phyloP scores from a whole-genome alignment of 2,888 invertebrate genomes.

The Byasa hedistus region DNA sequence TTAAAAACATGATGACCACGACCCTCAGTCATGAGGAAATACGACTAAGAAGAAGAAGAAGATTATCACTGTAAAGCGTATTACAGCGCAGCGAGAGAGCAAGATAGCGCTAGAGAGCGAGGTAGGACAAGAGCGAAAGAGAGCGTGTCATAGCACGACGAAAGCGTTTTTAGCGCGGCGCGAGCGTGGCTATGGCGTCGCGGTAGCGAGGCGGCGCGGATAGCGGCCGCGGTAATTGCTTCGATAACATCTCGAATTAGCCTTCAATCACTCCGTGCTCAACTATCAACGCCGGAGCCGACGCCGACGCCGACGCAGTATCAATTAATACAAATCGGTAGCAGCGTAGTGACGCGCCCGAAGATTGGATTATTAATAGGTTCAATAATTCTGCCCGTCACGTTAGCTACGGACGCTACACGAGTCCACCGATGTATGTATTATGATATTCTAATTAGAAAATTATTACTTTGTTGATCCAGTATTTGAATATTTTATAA shows the following conservation, averaged over 20 bases:
- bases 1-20: too few species aligned
- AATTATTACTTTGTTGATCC: neutral
- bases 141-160: neutral
- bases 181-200: too few species aligned
- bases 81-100: too few species aligned
- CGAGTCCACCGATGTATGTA: constrained; percentile 27
- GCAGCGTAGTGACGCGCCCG: constrained; percentile 58
- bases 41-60: too few species aligned
- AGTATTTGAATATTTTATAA: constrained; percentile 2
- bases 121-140: too few species aligned
- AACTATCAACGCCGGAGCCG: constrained; percentile 57
- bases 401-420: constrained; percentile 40
- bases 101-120: too few species aligned
- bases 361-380: constrained; percentile 71
- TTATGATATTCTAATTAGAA: neutral
- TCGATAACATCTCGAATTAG: constrained; percentile 75
- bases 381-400: constrained; percentile 63
- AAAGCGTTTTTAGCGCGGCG: neutral
- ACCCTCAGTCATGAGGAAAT: too few species aligned
- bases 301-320: constrained; percentile 37
- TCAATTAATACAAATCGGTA: constrained; percentile 78
- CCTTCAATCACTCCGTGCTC: constrained; percentile 69
- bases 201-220: constrained; percentile 9
- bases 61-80: too few species aligned
- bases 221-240: constrained; percentile 58